Conservation (phyloP, 92 coral and sea anemone species). For the Siderastrea siderea region DNA sequence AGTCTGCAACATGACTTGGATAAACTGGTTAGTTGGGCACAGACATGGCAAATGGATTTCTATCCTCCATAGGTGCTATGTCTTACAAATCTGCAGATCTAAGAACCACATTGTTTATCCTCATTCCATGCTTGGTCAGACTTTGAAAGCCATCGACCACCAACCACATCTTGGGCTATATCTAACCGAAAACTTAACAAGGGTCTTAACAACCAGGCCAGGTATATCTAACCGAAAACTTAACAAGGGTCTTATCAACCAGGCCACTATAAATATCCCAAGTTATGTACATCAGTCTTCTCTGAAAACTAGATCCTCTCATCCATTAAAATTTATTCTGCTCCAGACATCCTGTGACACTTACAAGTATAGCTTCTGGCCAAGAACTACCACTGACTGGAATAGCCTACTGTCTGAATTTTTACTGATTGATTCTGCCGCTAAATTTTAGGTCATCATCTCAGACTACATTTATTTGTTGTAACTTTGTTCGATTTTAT, state of each 20-base stretch:
- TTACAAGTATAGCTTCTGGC: neutral
- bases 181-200: neutral
- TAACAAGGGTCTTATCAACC: neutral
- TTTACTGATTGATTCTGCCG: too few relatives aligned
- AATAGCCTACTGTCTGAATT: too few relatives aligned
- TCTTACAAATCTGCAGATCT: conserved; percentile 1
- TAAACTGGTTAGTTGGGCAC: conserved; percentile 16
- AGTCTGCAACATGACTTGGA: conserved; percentile 27
- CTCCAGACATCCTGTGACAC: neutral
- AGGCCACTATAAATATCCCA: too few relatives aligned
- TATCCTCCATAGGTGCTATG: conserved; percentile 23
- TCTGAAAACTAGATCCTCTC: neutral
- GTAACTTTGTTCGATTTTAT: neutral
- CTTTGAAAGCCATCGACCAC: conserved; percentile 16
- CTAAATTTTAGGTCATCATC: too few relatives aligned
- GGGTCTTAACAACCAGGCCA: neutral
- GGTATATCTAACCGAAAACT: neutral
- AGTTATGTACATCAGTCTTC: neutral
- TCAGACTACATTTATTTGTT: too few relatives aligned
- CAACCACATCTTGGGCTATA: neutral
- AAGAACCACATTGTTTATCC: conserved; percentile 9
- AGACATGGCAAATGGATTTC: conserved; percentile 33
- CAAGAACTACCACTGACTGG: too few relatives aligned
- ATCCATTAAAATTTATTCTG: neutral
- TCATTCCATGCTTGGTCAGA: conserved; percentile 34